These are phyloP conservation scores for Daubentonia madagascariensis DNA, from an alignment of 2,113 vertebrate genomes.

Conservation along the genomic window DNA sequence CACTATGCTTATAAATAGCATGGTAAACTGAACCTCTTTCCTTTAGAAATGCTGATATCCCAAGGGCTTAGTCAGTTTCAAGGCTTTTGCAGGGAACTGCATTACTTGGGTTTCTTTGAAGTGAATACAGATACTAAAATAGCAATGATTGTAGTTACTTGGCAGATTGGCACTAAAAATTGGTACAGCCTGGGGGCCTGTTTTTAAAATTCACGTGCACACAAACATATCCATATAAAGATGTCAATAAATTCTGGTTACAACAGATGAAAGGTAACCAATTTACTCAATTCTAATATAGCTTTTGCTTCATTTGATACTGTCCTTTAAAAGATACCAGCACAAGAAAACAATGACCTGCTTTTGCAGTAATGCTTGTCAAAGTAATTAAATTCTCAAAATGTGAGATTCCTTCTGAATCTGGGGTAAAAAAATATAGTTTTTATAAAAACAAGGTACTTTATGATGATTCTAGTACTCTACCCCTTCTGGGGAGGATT, in stretches of 20 bases:
- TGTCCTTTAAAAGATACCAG: background rate
- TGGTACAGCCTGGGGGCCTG: constrained; percentile 39
- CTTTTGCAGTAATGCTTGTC: background rate
- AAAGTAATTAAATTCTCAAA: constrained; percentile 12
- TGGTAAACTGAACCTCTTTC: constrained; percentile 70
- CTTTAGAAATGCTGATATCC: constrained; percentile 68
- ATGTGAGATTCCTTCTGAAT: background rate
- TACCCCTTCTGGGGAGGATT: background rate
- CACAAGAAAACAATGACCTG: background rate
- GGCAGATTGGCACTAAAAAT: constrained; percentile 55
- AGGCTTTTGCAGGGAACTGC: constrained; percentile 61
- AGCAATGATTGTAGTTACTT: constrained; percentile 58
- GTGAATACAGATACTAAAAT: constrained; percentile 74
- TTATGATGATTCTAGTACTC: background rate
- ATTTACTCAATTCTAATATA: constrained; percentile 45
- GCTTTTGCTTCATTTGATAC: constrained; percentile 58
- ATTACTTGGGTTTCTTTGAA: constrained; percentile 71
- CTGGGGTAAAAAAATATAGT: background rate
- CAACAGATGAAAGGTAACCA: constrained; percentile 30
- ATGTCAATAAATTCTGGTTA: background rate
- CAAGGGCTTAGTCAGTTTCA: constrained; percentile 66
- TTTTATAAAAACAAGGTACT: background rate
- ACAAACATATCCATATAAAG: background rate
- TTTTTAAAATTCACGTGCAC: constrained; percentile 13
- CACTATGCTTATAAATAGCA: constrained; percentile 73